Evolutionary conservation across 1,140 invertebrate species (phyloP).

Genomic region (Megathymus violae): DNA sequence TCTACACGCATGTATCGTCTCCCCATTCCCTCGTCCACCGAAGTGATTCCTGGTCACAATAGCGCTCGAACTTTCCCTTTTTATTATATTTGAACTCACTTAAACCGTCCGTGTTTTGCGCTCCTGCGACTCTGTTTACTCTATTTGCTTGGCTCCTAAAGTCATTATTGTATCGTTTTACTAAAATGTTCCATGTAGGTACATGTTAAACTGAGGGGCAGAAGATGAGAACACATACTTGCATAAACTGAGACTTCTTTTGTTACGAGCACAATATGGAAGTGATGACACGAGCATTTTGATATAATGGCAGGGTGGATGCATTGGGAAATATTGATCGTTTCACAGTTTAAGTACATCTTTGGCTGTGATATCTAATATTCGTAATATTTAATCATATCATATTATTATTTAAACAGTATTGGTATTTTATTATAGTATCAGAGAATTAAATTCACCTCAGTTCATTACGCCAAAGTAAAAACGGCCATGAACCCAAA

Average conservation of each 20-base stretch:
- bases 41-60: constrained; percentile 70
- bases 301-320: constrained; percentile 27
- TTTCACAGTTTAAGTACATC: constrained; percentile 13
- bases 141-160: constrained; percentile 62
- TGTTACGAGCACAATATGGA: constrained; percentile 33
- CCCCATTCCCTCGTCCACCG: constrained; percentile 48
- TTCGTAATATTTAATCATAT: no score
- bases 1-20: constrained; percentile 13
- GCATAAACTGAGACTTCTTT: constrained; percentile 33
- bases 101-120: constrained; percentile 65
- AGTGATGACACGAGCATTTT: constrained; percentile 32
- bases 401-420: no score
- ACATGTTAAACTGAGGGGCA: constrained; percentile 27
- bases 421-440: no score
- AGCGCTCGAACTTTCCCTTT: constrained; percentile 63
- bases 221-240: constrained; percentile 28
- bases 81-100: constrained; percentile 79
- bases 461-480: no score
- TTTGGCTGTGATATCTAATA: no score
- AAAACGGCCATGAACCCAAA: no score
- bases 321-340: constrained; percentile 33
- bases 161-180: constrained; percentile 64
- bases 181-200: constrained; percentile 35
- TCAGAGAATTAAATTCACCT: no score
- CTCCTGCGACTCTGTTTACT: constrained; percentile 63